These are phyloP conservation scores for Escarpia spicata DNA, from an alignment of 2,888 invertebrate species.

Conservation along the genomic window DNA sequence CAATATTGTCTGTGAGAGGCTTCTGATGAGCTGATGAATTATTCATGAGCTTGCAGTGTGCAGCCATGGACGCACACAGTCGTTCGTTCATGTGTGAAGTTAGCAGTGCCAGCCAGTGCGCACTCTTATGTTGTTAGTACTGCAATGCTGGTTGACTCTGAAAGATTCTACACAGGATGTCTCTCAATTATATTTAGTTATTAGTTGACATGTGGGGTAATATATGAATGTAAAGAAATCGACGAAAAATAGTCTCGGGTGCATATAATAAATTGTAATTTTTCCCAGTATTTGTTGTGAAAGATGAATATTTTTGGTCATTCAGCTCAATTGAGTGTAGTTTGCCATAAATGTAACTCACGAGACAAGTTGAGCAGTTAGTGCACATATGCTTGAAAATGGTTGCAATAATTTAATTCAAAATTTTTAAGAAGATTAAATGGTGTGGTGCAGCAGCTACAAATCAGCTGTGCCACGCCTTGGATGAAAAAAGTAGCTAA, in stretches of 20 bases:
- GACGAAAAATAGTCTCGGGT: neutral
- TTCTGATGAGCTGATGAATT: neutral
- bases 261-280: neutral
- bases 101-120: neutral
- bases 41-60: neutral
- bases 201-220: neutral
- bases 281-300: neutral
- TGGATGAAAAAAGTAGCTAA: neutral
- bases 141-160: neutral
- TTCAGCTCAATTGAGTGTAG: neutral
- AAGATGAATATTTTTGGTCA: neutral
- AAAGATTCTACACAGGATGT: neutral
- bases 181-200: neutral
- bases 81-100: neutral
- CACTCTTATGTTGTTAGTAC: neutral
- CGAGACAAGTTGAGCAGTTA: neutral
- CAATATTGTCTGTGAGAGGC: neutral
- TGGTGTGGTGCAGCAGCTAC: no score
- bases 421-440: no score
- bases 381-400: neutral
- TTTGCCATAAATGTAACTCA: neutral
- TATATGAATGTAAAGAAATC: neutral
- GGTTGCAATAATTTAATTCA: neutral
- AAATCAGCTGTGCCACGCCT: no score
- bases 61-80: neutral